Base-by-base conservation (phyloP, 2,113 vertebrate genomes). In the Chaetura pelagica region DNA sequence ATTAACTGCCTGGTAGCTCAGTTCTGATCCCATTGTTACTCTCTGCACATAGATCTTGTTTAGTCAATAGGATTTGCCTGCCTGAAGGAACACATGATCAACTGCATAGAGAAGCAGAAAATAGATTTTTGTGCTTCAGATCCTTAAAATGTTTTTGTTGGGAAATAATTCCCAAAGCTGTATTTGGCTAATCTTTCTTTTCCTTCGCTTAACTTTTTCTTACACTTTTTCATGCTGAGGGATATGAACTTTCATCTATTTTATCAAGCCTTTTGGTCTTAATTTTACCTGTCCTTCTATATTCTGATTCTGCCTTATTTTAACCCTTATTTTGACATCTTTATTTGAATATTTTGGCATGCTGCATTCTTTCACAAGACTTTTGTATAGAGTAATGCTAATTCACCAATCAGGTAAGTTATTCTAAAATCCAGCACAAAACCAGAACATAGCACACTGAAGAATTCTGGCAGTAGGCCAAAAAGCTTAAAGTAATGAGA, bases 71-170 rank as follows among this genome's bases (percentile, higher is more conserved):
- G 30, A 80, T 94, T 95, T 94, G 30, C 26, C 46, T 78, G 82
- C 87, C 93, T 90, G 72, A 59, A 90, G 92, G 55, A 96, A 83
- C 38, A 34, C 52, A n/a, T 48, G 75, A 94, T 93, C 87, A 93
- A 58, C 63, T 66, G 63, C 82, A 92, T 4, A 52, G 48, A 88
- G 68, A 19, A 86, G 46, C 66, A 87, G 18, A 73, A 87, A 91
- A 90, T 51, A 84, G 68, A 92, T 89, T 93, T 90, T 93, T 91
- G 44, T 88, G 82, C 80, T 94, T 90, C 91, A 67, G 75, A 76
- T 75, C 64, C 55, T 80, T 69, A 75, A 84, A 94, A 88, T 22
- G 17, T 29, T 87, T 94, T 95, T 88, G 40, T 68, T 1, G 1
- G 55, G 29, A 81, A 92, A 72, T 80, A 78, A 95, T 85, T 94